These are phyloP conservation scores for Acrocephalus kingi DNA, from an alignment of 2,113 vertebrate species.

Conservation along the genomic window DNA sequence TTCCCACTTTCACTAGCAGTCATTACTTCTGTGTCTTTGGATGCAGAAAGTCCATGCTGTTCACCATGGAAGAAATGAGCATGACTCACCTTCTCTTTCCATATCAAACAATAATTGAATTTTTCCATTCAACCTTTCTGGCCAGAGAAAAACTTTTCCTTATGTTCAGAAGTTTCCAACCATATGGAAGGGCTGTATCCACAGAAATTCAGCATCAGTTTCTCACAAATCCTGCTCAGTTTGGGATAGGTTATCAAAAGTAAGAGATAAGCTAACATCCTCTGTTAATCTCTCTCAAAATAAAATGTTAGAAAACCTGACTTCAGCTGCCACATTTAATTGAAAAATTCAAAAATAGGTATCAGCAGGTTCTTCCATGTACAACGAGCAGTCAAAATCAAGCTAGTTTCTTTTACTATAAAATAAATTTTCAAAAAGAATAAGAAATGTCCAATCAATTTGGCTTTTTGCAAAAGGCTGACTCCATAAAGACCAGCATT, in stretches of 20 bases:
- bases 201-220: not conserved
- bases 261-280: not conserved
- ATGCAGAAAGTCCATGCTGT: not conserved
- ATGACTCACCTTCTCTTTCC: not conserved
- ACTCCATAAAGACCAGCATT: slow-evolving; percentile 25
- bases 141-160: not conserved
- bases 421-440: not conserved
- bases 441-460: not conserved
- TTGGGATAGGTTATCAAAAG: not conserved
- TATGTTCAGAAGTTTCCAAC: not conserved
- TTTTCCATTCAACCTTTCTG: not conserved
- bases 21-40: not conserved
- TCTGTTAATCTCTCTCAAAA: not conserved
- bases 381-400: not conserved
- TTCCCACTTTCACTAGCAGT: not conserved
- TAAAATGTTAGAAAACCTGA: not conserved
- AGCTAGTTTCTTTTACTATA: not conserved
- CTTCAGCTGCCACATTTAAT: not conserved
- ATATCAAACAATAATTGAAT: not conserved
- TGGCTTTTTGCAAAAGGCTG: slow-evolving; percentile 1
- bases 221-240: not conserved
- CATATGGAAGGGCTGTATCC: not conserved
- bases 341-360: not conserved
- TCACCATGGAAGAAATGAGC: not conserved
- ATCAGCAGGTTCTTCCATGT: not conserved